Evolutionary conservation across 2,888 invertebrate species (phyloP).

Genomic region (Polydrusus pterygomalis): DNA sequence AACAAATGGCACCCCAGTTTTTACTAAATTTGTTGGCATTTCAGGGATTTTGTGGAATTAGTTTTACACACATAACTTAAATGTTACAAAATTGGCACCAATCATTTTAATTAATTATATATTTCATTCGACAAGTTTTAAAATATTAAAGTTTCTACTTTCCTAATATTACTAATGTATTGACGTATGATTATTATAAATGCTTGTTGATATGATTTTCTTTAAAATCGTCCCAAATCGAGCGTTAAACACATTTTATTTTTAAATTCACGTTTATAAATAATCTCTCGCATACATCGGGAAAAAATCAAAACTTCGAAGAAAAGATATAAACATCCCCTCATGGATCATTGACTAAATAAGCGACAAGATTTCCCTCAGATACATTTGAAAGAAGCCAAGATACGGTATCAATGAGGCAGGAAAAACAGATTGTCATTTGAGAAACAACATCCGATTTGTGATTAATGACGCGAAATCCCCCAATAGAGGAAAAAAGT

Average conservation of each 20-base stretch:
- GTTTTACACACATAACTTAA: too few relatives aligned
- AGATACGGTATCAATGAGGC: conserved; percentile 66
- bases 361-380: conserved; percentile 48
- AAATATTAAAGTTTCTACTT: too few relatives aligned
- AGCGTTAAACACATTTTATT: neutral
- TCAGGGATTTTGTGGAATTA: too few relatives aligned
- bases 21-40: too few relatives aligned
- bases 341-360: conserved; percentile 47
- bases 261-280: neutral
- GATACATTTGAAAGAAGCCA: conserved; percentile 49
- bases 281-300: neutral
- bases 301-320: conserved; percentile 14
- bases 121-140: too few relatives aligned
- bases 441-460: conserved; percentile 63
- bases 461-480: conserved; percentile 63
- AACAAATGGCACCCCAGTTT: too few relatives aligned
- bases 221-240: neutral
- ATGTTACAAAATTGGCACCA: too few relatives aligned
- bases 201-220: neutral
- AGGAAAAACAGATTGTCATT: conserved; percentile 68
- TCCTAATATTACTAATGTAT: too few relatives aligned
- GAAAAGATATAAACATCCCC: conserved; percentile 45
- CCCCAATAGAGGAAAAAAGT: conserved; percentile 33
- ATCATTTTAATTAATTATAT: too few relatives aligned
- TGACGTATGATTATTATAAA: neutral